phyloP scores from a whole-genome alignment of 2,888 invertebrate genomes.

The Aquatica leii region DNA sequence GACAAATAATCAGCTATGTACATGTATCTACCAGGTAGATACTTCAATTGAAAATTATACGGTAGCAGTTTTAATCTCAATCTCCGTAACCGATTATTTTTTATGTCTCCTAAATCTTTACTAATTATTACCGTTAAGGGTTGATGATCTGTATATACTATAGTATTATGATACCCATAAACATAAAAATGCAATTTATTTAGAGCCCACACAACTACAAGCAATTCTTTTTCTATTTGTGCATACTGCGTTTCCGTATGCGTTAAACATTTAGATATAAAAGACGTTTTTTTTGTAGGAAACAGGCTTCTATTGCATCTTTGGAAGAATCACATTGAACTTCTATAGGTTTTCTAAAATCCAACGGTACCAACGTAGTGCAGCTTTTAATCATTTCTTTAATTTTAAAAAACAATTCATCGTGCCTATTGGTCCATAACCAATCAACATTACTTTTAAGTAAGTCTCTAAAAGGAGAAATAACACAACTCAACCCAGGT shows the following conservation, averaged over 20 bases:
- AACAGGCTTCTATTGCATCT: too few relatives aligned
- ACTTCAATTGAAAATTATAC: background rate
- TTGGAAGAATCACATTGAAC: too few relatives aligned
- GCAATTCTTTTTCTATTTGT: too few relatives aligned
- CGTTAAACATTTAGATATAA: too few relatives aligned
- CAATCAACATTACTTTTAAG: background rate
- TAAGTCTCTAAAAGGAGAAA: background rate
- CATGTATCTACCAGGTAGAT: background rate
- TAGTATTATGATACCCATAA: background rate
- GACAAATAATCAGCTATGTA: background rate
- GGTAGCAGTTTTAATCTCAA: background rate
- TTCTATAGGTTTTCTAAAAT: background rate
- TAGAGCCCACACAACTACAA: background rate
- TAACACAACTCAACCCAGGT: background rate
- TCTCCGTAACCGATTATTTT: background rate
- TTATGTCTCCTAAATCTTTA: background rate
- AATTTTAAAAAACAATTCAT: background rate
- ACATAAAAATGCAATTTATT: background rate
- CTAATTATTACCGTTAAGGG: too few relatives aligned
- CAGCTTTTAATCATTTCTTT: background rate
- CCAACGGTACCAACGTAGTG: background rate
- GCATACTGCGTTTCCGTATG: background rate
- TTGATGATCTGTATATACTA: too few relatives aligned
- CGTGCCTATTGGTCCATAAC: too few relatives aligned
- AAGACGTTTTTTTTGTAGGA: too few relatives aligned